Conservation (phyloP, 1,140 invertebrate species). For the Achatina immaculata region DNA sequence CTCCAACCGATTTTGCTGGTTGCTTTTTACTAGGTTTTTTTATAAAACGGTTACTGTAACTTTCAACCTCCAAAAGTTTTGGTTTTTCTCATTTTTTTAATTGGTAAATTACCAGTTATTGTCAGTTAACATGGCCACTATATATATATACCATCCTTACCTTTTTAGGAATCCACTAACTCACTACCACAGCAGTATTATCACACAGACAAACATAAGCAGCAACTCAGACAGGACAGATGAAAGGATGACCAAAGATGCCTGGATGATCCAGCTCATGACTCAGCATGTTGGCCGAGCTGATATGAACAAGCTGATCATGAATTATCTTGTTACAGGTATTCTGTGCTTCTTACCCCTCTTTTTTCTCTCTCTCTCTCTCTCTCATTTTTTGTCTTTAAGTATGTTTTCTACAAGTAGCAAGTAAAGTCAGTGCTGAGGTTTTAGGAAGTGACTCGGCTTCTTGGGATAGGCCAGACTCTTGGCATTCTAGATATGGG, state of each 20-base stretch:
- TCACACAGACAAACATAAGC: conserved; percentile 24
- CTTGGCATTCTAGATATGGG: too few relatives aligned
- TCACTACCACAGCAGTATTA: background rate
- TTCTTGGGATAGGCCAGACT: too few relatives aligned
- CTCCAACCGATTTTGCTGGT: too few relatives aligned
- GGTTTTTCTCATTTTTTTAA: too few relatives aligned
- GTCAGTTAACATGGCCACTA: too few relatives aligned
- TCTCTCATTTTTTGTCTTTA: background rate
- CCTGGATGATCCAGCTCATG: conserved; percentile 82
- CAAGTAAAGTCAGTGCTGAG: background rate
- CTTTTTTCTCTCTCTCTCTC: conserved; percentile 19
- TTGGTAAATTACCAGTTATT: too few relatives aligned
- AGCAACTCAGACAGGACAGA: conserved; percentile 45
- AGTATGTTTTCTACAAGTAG: background rate
- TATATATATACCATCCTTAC: too few relatives aligned
- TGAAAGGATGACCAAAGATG: conserved; percentile 64
- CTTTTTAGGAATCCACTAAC: background rate
- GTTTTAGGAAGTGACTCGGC: background rate
- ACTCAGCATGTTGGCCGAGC: conserved; percentile 86
- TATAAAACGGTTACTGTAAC: too few relatives aligned
- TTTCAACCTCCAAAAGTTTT: too few relatives aligned
- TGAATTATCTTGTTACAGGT: conserved; percentile 99
- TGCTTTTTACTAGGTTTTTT: too few relatives aligned
- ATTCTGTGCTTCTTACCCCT: background rate
- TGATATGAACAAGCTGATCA: conserved; percentile 96